Evolutionary conservation across 23 tunicate species (phyloP).

Genomic region (Trididemnum clinides): DNA sequence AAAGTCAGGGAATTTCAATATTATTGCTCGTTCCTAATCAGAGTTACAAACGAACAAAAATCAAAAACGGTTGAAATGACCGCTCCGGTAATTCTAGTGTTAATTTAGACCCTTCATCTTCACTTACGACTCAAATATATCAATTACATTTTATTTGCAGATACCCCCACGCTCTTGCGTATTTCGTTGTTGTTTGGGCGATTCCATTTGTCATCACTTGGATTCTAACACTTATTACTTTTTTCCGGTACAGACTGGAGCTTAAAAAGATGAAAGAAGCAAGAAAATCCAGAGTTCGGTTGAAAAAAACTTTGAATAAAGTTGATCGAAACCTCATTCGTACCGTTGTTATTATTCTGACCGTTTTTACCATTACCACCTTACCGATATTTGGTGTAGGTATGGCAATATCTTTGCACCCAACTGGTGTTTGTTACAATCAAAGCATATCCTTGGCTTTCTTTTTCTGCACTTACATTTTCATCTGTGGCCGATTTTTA

Average conservation of each 20-base stretch:
- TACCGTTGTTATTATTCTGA: constrained; percentile 44
- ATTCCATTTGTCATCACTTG: too few species aligned
- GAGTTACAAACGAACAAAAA: too few species aligned
- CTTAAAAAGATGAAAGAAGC: constrained; percentile 43
- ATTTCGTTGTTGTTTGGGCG: constrained; percentile 47
- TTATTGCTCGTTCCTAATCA: too few species aligned
- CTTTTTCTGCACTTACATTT: constrained; percentile 17
- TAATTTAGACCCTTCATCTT: too few species aligned
- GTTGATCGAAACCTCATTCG: constrained; percentile 56
- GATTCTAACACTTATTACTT: too few species aligned
- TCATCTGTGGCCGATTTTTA: constrained; percentile 40
- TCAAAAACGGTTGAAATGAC: too few species aligned
- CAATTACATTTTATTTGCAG: too few species aligned
- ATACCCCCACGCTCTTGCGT: constrained; percentile 47
- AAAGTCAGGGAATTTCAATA: too few species aligned
- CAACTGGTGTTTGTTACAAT: constrained; percentile 7
- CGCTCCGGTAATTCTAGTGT: too few species aligned
- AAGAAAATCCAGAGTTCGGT: constrained; percentile 6
- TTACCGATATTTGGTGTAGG: constrained; percentile 57
- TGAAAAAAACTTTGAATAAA: constrained; percentile 18
- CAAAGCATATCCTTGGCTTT: not conserved
- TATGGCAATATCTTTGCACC: not conserved
- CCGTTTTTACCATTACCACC: constrained; percentile 47
- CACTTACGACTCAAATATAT: too few species aligned
- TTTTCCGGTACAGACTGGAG: constrained; percentile 43